Percentiles rank a stretch among this genome's conserved stretches.
phyloP scores from a whole-genome alignment of 2,797 vertebrate species.

The Malurus splendens region DNA sequence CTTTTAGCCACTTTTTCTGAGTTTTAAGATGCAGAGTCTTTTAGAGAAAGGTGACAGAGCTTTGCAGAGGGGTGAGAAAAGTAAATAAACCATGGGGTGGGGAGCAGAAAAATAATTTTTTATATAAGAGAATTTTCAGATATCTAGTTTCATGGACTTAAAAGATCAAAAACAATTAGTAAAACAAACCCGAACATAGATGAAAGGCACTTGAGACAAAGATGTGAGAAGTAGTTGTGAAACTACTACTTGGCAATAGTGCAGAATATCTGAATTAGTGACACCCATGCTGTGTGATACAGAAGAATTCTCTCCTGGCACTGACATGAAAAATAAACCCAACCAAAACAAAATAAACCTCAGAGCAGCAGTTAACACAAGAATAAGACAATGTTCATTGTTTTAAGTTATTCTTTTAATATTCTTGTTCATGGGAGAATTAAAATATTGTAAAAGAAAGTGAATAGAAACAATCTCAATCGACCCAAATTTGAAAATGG shows the following conservation, averaged over 20 bases:
- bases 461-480: not conserved
- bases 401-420: not conserved
- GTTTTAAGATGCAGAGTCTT: not conserved
- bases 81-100: fast-evolving
- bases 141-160: not conserved
- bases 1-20: not conserved
- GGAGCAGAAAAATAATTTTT: not conserved
- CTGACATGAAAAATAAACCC: not conserved
- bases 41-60: not conserved
- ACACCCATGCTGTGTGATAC: not conserved
- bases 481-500: not conserved
- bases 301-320: not conserved
- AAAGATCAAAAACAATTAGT: not conserved
- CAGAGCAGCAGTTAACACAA: not conserved
- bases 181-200: not conserved
- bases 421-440: not conserved
- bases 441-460: not conserved
- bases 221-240: not conserved
- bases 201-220: not conserved
- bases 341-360: not conserved
- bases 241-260: not conserved
- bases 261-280: not conserved
- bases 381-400: not conserved
- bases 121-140: not conserved
- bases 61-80: not conserved